Percentiles rank a stretch among this genome's conserved stretches.
These are phyloP conservation scores for Chromobotia macracanthus DNA, from an alignment of 2,797 vertebrate species.

Conservation along the genomic window DNA sequence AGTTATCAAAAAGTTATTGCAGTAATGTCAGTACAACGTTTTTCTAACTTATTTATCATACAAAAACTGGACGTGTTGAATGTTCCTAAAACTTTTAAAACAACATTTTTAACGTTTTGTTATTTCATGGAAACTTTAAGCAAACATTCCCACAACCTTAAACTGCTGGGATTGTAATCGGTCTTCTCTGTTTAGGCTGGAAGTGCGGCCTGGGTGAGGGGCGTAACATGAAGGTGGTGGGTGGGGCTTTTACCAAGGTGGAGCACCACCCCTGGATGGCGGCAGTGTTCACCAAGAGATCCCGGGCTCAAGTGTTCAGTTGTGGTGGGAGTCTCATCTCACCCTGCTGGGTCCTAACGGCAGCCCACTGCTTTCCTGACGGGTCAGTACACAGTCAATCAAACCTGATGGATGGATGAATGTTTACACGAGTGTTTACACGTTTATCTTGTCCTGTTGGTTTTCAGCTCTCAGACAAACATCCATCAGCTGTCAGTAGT, in stretches of 20 bases:
- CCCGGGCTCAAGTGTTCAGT: conserved; percentile 64
- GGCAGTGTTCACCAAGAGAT: conserved; percentile 75
- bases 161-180: neutral
- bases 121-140: neutral
- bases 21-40: too few species aligned
- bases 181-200: conserved; percentile 48
- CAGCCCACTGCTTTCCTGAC: conserved; percentile 86
- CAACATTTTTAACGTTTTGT: too few species aligned
- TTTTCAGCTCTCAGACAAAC: too few species aligned
- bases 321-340: conserved; percentile 91
- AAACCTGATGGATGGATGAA: neutral
- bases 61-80: too few species aligned
- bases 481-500: conserved; percentile 69
- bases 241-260: conserved; percentile 72
- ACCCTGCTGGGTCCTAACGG: conserved; percentile 89
- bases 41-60: too few species aligned
- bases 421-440: neutral
- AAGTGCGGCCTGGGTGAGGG: conserved; percentile 78
- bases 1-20: too few species aligned
- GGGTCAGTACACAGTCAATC: conserved; percentile 67
- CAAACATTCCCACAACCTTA: neutral
- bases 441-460: too few species aligned
- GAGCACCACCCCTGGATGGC: conserved; percentile 91
- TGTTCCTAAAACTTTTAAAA: too few species aligned
- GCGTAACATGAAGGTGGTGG: conserved; percentile 84